Evolutionary conservation across 2,888 invertebrate species (phyloP).

Genomic region (Drosophila mulleri): DNA sequence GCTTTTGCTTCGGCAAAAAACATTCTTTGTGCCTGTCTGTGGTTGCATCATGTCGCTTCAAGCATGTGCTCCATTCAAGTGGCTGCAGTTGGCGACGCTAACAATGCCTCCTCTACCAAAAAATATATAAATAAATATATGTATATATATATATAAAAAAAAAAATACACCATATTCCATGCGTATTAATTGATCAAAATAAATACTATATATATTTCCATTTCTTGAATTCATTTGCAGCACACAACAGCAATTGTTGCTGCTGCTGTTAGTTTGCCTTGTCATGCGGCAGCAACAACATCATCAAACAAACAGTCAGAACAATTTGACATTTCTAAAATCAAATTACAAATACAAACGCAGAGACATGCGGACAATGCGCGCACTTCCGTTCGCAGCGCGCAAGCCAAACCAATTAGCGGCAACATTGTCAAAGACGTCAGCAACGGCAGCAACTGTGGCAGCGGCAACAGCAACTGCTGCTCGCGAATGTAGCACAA

Average conservation of each 20-base stretch:
- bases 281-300: constrained; percentile 53
- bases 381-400: constrained; percentile 67
- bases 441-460: constrained; percentile 35
- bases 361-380: constrained; percentile 74
- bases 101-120: constrained; percentile 25
- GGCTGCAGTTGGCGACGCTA: constrained; percentile 33
- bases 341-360: constrained; percentile 85
- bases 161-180: constrained; percentile 23
- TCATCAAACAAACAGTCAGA: constrained; percentile 63
- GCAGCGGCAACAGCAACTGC: constrained; percentile 38
- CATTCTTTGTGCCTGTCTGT: constrained; percentile 66
- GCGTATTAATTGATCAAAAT: constrained; percentile 46
- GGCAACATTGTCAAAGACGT: constrained; percentile 64
- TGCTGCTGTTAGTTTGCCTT: constrained; percentile 22
- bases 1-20: constrained; percentile 35
- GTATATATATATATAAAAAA: too few relatives aligned
- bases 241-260: constrained; percentile 15
- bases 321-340: constrained; percentile 83
- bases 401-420: constrained; percentile 71
- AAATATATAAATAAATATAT: constrained; percentile 1
- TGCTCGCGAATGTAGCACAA: constrained; percentile 73
- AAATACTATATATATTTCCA: not conserved
- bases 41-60: constrained; percentile 54
- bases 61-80: constrained; percentile 70
- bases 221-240: constrained; percentile 41